These are phyloP conservation scores for Hemistola chrysoprasaria DNA, from an alignment of 2,888 invertebrate genomes.

Conservation along the genomic window DNA sequence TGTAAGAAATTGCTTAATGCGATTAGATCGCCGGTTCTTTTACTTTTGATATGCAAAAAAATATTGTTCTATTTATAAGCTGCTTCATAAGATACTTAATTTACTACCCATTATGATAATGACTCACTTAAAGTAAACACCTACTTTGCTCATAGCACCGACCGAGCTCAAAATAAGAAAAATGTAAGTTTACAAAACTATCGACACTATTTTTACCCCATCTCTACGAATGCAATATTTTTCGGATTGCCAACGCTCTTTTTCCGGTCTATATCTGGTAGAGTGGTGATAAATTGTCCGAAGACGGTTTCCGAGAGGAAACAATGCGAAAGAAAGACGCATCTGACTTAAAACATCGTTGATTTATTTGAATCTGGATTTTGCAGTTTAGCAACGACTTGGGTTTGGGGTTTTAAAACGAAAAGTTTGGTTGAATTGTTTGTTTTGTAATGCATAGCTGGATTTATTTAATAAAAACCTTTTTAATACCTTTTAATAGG, in stretches of 20 bases:
- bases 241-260: constrained; percentile 22
- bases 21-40: too few species aligned
- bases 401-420: background rate
- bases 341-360: constrained; percentile 21
- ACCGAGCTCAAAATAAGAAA: background rate
- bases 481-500: too few species aligned
- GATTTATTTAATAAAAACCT: too few species aligned
- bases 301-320: constrained; percentile 23
- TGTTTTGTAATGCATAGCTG: too few species aligned
- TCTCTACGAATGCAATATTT: constrained; percentile 24
- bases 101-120: too few species aligned
- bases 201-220: constrained; percentile 10
- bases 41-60: too few species aligned
- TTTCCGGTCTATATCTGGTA: constrained; percentile 29
- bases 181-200: background rate
- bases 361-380: constrained; percentile 23
- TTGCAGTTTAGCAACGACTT: constrained; percentile 10
- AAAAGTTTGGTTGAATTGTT: too few species aligned
- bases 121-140: too few species aligned
- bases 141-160: too few species aligned
- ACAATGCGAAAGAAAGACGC: constrained; percentile 25
- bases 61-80: too few species aligned
- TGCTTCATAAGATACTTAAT: too few species aligned
- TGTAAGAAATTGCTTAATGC: too few species aligned
- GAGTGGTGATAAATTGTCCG: constrained; percentile 34